Percentiles rank a stretch among this genome's conserved stretches.
Conservation (phyloP, 2,113 vertebrate genomes). For the Paraplagusia blochii region DNA sequence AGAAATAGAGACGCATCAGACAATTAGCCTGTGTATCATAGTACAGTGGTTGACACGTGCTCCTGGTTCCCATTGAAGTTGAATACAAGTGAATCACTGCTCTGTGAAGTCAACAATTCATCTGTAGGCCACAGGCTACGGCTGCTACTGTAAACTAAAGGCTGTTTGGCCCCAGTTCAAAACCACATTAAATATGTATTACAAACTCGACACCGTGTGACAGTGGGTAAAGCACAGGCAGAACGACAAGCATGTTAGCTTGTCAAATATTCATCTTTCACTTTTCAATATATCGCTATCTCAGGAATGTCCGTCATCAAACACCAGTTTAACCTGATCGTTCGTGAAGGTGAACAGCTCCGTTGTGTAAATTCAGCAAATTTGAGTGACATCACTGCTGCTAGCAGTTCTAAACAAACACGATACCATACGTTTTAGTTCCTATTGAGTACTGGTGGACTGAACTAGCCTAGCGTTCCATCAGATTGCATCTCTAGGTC, state of each 20-base stretch:
- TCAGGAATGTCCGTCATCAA: too few species aligned
- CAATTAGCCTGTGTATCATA: not conserved
- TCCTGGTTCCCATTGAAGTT: conserved; percentile 20
- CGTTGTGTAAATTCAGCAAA: too few species aligned
- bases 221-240: conserved; percentile 10
- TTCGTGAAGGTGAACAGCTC: too few species aligned
- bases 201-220: conserved; percentile 3
- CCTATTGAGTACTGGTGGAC: too few species aligned
- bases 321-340: too few species aligned
- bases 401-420: too few species aligned
- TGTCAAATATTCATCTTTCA: too few species aligned
- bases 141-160: conserved; percentile 37
- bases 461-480: too few species aligned
- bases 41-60: conserved; percentile 28
- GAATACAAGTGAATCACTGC: conserved; percentile 15
- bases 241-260: not conserved
- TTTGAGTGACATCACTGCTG: too few species aligned
- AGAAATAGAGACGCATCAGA: not conserved
- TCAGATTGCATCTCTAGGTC: too few species aligned
- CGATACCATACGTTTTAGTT: too few species aligned
- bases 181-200: conserved; percentile 27
- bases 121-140: conserved; percentile 24
- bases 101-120: conserved; percentile 14
- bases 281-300: too few species aligned
- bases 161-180: conserved; percentile 31